Evolutionary conservation across 2,113 vertebrate species (phyloP), one percentile per base, ranked within the genome.

Genomic region (Callipepla squamata): DNA sequence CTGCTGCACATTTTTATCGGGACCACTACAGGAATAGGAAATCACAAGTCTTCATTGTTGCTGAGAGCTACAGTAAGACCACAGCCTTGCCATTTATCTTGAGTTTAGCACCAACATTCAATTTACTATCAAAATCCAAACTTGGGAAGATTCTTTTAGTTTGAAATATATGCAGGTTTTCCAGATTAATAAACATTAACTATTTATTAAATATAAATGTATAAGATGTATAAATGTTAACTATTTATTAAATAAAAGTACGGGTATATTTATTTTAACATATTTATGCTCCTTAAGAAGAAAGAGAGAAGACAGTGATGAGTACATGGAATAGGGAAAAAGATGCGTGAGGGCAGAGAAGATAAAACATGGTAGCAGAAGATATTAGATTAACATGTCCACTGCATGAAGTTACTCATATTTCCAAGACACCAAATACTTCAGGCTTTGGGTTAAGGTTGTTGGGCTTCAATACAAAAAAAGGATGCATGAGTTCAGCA

Each of bases 11-110:
- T 62, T 79, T 92, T 85, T 79, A 86, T 74, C 45, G 77, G 67
- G 73, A 94, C 42, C 59, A 36, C 53, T 69, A 17, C 66, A 81
- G 65, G 69, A 90, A 93, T 42, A 92, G 84, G 75, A 93, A 87
- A 89, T 79, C 66, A 70, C 48, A 85, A 59, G 26, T 57, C n/a
- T 28, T 67, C 75, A 88, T 87, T 75, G 69, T 62, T 89, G 76
- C 66, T 89, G 80, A 50, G 82, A 87, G 11, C 42, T 79, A 22
- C 61, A 80, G 83, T 79, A 86, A 81, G 47, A 88, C 22, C 67
- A 82, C 5, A 90, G 78, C 13, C 66, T 93, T 90, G 30, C 25
- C n/a, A 73, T 68, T 92, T 23, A 78, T 87, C 53, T 50, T 85
- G 32, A 92, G 21, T 22, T n/a, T 89, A 77, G 11, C 14, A 62